These are phyloP conservation scores for Aurelia sp. DNA, from an alignment of 30 jellyfish, hydroid and myxozoan genomes.

Conservation along the genomic window DNA sequence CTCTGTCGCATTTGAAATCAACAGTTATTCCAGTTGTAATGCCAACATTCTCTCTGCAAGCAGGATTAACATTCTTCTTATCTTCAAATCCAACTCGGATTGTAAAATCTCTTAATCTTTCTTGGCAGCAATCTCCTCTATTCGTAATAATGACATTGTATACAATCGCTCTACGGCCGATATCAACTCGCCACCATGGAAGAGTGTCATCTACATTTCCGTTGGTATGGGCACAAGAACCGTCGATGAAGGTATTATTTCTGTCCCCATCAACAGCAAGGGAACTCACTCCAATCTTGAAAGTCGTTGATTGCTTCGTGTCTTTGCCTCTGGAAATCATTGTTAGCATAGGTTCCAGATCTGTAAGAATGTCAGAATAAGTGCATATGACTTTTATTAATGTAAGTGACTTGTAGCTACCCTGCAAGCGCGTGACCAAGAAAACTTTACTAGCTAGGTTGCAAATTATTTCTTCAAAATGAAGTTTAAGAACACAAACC, in stretches of 20 bases:
- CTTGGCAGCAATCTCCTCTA: background rate
- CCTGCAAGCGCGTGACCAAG: no score
- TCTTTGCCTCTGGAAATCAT: no score
- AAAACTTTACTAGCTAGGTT: no score
- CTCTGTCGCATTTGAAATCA: background rate
- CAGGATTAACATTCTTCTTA: background rate
- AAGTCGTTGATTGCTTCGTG: no score
- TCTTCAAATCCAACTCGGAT: conserved; percentile 3
- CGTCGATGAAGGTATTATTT: background rate
- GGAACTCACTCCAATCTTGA: no score
- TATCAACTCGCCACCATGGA: background rate
- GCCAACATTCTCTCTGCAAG: background rate
- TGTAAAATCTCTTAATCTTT: background rate
- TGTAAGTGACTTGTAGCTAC: no score
- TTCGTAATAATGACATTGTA: background rate
- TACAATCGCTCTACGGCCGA: background rate
- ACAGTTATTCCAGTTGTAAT: background rate
- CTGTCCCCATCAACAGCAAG: background rate
- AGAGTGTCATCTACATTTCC: background rate
- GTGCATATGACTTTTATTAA: no score
- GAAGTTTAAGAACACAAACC: no score
- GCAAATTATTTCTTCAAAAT: no score
- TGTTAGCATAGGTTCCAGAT: no score
- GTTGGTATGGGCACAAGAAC: background rate
- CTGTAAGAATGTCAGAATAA: no score